Conservation (phyloP, 1,140 invertebrate species). For the Macrobrachium nipponense region DNA sequence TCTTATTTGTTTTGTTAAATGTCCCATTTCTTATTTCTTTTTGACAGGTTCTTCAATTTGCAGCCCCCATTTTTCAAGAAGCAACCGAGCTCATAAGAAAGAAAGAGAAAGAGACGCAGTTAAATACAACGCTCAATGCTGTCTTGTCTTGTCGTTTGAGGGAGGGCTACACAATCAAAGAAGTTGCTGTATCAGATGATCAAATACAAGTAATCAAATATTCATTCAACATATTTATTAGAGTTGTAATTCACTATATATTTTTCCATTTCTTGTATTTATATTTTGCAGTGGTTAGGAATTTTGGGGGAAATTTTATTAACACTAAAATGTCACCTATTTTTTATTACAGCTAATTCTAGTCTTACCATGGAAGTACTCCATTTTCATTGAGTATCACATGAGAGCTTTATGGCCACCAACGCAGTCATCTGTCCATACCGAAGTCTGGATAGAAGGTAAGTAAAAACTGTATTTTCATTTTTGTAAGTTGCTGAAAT, state of each 20-base stretch:
- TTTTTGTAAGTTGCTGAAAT: not conserved
- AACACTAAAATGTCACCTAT: not conserved
- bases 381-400: constrained; percentile 80
- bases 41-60: constrained; percentile 51
- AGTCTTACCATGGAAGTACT: constrained; percentile 80
- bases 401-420: constrained; percentile 75
- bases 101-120: constrained; percentile 65
- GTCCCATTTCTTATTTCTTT: too few relatives aligned
- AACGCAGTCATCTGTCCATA: constrained; percentile 71
- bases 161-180: constrained; percentile 84
- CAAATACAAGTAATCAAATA: constrained; percentile 41
- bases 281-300: not conserved
- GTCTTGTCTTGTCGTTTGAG: constrained; percentile 81
- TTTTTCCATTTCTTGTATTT: not conserved
- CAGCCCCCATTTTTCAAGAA: constrained; percentile 38
- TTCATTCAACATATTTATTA: not conserved
- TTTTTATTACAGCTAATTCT: constrained; percentile 75
- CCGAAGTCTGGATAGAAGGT: constrained; percentile 76
- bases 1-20: too few relatives aligned
- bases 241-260: not conserved
- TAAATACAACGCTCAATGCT: constrained; percentile 76
- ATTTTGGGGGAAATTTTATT: not conserved
- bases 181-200: constrained; percentile 65
- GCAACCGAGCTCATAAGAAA: constrained; percentile 41
- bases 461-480: constrained; percentile 57